Base-by-base conservation (phyloP, 1,140 invertebrate species). In the Temnothorax curvispinosus region DNA sequence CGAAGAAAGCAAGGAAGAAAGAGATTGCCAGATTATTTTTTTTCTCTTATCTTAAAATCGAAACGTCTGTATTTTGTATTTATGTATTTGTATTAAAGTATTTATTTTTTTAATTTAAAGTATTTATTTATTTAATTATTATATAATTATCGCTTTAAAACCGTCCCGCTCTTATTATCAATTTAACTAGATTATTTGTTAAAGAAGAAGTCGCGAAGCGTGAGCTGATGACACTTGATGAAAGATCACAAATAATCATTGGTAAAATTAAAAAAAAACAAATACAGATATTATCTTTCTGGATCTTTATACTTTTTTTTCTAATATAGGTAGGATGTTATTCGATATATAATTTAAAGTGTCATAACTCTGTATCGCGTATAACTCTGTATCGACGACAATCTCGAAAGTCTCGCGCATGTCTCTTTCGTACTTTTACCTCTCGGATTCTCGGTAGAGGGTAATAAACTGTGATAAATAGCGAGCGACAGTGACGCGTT, bases 381-480 rank as follows among this genome's bases (percentile, higher is more conserved):
- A 4, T 44, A 54, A 41, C 11, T 75, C 6, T n/a, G 27, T 27
- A 21, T 8, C 54, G 13, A 44, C 13, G 15, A 60, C 21, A 15
- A 9, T 56, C 11, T 56, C 41, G 21, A 44, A 21, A n/a, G n/a
- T 2, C n/a, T 2, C 13, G 8, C 15, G 11, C 75, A 6, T 3
- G 11, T 3, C 38, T 65, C 18, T 21, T 35, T 47, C 27, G 11
- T 65, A 47, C 27, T 47, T n/a, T 13, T n/a, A 60, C 3, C 41
- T 50, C 44, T 8, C 7, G 13, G 41, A 80, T 67, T 67, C 44
- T 41, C 41, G n/a, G 44, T 38, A 50, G 18, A n/a, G 50, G 47
- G 41, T 60, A 75, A 84, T 75, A 75, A 84, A 75, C 41, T 15
- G 41, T 38, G 27, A 74, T 74, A 84, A 84, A 84, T 44, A 38